A percentile compares a stretch with the other conserved stretches of the same genome.
Evolutionary conservation across 2,888 invertebrate genomes (phyloP).

Genomic region (Dascillus cervinus): DNA sequence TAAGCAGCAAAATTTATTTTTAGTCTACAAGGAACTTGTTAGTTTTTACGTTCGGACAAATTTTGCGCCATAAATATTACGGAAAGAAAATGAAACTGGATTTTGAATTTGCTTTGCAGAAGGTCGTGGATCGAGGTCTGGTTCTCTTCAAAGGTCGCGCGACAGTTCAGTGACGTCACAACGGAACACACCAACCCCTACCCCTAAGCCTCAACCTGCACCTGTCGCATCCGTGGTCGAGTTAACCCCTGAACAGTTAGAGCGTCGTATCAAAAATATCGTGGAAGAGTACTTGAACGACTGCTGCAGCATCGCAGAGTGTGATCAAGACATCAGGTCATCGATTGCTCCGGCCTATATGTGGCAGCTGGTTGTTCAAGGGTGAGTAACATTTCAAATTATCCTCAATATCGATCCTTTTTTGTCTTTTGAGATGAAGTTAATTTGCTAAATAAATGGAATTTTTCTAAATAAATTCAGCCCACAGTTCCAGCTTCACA

Average conservation of each 20-base stretch:
- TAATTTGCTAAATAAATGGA: no score
- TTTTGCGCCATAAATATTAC: no score
- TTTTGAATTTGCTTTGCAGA: conserved; percentile 28
- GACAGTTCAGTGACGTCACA: conserved; percentile 30
- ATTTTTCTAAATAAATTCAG: no score
- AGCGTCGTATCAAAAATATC: conserved; percentile 31
- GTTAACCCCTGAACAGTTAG: conserved; percentile 24
- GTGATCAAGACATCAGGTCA: conserved; percentile 30
- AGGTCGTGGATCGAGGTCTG: conserved; percentile 48
- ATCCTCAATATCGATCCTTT: no score
- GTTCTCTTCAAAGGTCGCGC: conserved; percentile 50
- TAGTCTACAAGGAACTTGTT: no score
- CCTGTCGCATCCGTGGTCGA: conserved; percentile 9
- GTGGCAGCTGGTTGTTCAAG: conserved; percentile 28
- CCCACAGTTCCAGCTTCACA: conserved; percentile 7
- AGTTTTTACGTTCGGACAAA: no score
- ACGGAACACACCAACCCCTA: conserved; percentile 17
- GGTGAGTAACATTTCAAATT: no score
- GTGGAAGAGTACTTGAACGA: conserved; percentile 37
- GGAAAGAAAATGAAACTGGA: no score
- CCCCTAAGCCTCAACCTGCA: conserved; percentile 2
- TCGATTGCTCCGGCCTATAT: conserved; percentile 26
- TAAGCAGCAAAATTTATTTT: no score
- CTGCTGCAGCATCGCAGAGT: conserved; percentile 30
- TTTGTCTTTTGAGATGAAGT: no score